Evolutionary conservation across 1,140 invertebrate species (phyloP), one percentile per base, ranked within the genome.

Genomic region (Radopholus similis): DNA sequence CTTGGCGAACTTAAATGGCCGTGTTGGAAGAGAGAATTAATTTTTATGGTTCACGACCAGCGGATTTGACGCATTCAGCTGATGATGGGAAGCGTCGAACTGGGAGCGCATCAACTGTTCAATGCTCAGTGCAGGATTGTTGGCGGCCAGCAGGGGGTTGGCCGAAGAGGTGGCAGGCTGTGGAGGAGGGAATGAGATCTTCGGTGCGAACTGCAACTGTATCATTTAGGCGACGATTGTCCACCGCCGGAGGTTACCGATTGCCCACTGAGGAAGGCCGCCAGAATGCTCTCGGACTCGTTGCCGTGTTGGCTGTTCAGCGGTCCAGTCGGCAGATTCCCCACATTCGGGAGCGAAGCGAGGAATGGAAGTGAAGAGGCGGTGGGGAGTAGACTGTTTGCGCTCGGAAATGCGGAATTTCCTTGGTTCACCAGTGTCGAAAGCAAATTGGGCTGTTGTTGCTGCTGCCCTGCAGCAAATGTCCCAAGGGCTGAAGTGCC

Each of bases 181-280:
- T 28, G 23, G 18, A 21, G 28, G 21, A 44, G 35, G 58, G 49
- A 62, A 44, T 6, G 28, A 15, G 37, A 58, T 11, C 37, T 58
- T 58, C 37, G 26, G 51, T 54, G 30, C 51, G 28, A 54, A 15
- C 51, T 54, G 35, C n/a, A n/a, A n/a, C n/a, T n/a, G n/a, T n/a
- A n/a, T n/a, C n/a, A n/a, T n/a, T n/a, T n/a, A n/a, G n/a, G n/a
- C n/a, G n/a, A n/a, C n/a, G n/a, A 4, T 13, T 51, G 8, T 9
- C 47, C n/a, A 8, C 47, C 18, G 0, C 21, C 47, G 30, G 9
- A 21, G n/a, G 15, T 28, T 13, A 62, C 49, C 26, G 63, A 21
- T 30, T 64, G 63, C 21, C 63, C 63, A 51, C 63, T 64, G 21
- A 62, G 30, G 44, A 62, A 62, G 18, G 58, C 58, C 32, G 58